Evolutionary conservation across 2,888 invertebrate species (phyloP).

Genomic region (Zelleria hepariella): DNA sequence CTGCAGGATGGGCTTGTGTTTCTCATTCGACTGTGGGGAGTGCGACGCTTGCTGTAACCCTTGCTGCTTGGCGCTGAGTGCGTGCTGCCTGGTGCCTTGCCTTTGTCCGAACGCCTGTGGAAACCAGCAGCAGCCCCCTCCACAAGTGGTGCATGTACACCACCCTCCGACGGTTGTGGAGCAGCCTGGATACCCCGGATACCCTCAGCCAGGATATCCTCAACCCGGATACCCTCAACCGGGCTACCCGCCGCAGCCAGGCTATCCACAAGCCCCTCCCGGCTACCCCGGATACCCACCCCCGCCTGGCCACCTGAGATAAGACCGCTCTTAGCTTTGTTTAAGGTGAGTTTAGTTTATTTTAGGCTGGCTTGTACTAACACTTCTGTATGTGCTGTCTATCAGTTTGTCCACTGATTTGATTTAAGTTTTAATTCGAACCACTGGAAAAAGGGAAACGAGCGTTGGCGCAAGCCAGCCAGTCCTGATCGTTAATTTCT

Average conservation of each 20-base stretch:
- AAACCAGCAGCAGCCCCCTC: constrained; percentile 43
- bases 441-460: too few species aligned
- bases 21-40: constrained; percentile 58
- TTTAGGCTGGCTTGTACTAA: too few species aligned
- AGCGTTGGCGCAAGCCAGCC: too few species aligned
- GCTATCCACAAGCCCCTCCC: constrained; percentile 23
- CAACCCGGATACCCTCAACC: constrained; percentile 24
- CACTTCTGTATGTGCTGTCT: too few species aligned
- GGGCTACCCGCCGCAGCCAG: constrained; percentile 35
- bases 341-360: constrained; percentile 30
- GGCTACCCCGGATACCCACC: constrained; percentile 30
- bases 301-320: constrained; percentile 38
- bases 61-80: constrained; percentile 55
- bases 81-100: constrained; percentile 58
- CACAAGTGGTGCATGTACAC: constrained; percentile 42
- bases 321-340: constrained; percentile 19
- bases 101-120: constrained; percentile 62
- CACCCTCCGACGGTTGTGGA: constrained; percentile 46
- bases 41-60: constrained; percentile 56
- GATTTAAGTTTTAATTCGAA: too few species aligned
- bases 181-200: constrained; percentile 17
- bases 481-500: too few species aligned
- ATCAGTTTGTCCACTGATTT: too few species aligned
- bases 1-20: constrained; percentile 54
- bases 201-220: constrained; percentile 19